These are phyloP conservation scores for Pomatorhinus ruficollis DNA, from an alignment of 2,113 vertebrate species.

Conservation along the genomic window DNA sequence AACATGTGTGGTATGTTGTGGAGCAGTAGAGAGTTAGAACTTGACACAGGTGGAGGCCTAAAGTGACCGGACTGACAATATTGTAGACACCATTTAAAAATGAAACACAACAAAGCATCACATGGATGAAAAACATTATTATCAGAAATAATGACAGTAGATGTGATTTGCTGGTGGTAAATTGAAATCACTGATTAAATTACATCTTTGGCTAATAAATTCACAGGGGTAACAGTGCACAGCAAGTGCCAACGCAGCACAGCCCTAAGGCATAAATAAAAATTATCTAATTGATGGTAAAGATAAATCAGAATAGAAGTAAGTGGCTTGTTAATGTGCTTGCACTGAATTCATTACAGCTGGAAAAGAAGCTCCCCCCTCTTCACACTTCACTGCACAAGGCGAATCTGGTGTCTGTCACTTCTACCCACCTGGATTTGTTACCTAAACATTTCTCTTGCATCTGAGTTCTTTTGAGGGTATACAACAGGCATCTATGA, in stretches of 20 bases:
- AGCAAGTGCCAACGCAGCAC: slow-evolving; percentile 54
- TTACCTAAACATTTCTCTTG: not conserved
- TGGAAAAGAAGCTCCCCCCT: not conserved
- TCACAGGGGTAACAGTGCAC: slow-evolving; percentile 54
- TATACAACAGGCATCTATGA: not conserved
- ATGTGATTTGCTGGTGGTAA: slow-evolving; percentile 70
- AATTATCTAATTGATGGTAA: slow-evolving; percentile 73
- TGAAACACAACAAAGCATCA: not conserved
- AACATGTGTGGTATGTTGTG: not conserved
- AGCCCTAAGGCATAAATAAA: slow-evolving; percentile 69
- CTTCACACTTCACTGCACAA: not conserved
- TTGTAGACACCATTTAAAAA: slow-evolving; percentile 24
- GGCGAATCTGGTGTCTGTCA: not conserved
- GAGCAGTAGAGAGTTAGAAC: not conserved
- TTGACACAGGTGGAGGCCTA: not conserved
- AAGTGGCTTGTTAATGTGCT: slow-evolving; percentile 59
- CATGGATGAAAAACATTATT: slow-evolving; percentile 37
- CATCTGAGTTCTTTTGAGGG: not conserved
- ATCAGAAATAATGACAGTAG: slow-evolving; percentile 50
- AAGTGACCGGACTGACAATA: slow-evolving; percentile 13
- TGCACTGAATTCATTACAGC: slow-evolving; percentile 48
- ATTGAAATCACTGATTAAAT: slow-evolving; percentile 79
- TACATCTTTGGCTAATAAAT: slow-evolving; percentile 72
- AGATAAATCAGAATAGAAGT: slow-evolving; percentile 66
- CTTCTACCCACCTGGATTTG: not conserved